Conservation (phyloP, 1,140 invertebrate genomes). For the Microplitis mediator region DNA sequence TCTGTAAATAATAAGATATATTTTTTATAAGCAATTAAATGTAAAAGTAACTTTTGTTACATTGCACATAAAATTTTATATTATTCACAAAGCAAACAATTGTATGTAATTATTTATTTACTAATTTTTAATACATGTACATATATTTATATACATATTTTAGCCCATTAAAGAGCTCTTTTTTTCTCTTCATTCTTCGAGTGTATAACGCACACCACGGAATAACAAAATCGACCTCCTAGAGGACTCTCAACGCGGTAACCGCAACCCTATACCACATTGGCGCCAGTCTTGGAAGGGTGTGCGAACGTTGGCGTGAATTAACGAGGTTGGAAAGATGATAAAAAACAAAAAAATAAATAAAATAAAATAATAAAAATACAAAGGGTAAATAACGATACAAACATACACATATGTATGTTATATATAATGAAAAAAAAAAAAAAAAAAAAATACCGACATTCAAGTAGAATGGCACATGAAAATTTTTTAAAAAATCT, state of each 20-base stretch:
- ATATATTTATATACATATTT: not conserved
- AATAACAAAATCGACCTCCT: slow-evolving; percentile 16
- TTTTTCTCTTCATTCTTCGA: not conserved
- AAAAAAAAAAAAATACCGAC: not conserved
- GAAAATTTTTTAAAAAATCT: not conserved
- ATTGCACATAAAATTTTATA: too few relatives aligned
- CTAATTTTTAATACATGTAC: too few relatives aligned
- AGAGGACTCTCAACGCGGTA: slow-evolving; percentile 22
- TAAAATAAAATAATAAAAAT: not conserved
- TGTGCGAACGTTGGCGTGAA: slow-evolving; percentile 19
- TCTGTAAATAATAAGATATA: too few relatives aligned
- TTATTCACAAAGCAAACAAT: too few relatives aligned
- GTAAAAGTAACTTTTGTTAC: too few relatives aligned
- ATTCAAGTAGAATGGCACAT: not conserved
- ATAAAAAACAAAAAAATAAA: not conserved
- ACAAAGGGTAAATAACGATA: not conserved
- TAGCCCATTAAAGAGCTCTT: not conserved
- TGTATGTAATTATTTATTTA: too few relatives aligned
- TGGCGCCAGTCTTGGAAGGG: slow-evolving; percentile 23
- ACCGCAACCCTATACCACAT: slow-evolving; percentile 12
- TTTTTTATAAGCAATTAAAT: too few relatives aligned
- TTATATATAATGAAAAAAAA: not conserved
- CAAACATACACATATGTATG: not conserved
- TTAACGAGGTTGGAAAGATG: slow-evolving; percentile 26
- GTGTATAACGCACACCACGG: slow-evolving; percentile 2